Base-by-base conservation (phyloP, 2,797 vertebrate species). In the Pteropus rufus region DNA sequence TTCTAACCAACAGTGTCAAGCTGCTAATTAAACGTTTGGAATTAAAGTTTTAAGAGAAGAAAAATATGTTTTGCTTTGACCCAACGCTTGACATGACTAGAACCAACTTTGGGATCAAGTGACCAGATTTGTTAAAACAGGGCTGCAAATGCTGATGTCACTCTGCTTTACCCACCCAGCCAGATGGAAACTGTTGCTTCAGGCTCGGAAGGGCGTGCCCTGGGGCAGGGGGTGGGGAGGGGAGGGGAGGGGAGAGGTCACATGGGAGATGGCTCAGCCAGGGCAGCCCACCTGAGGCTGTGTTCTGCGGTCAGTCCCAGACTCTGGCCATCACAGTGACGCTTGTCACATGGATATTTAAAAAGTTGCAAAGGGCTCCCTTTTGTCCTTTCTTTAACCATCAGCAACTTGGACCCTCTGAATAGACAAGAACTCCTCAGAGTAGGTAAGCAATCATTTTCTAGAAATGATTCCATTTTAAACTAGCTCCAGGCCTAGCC, bases 381-480 rank as follows among this genome's bases (percentile, higher is more conserved):
- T 80, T 67, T 89, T 34, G 26, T 19, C 34, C 46, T 90, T 96
- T 92, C 16, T 72, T 44, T 14, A 67, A 67, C 16, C 18, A 81
- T 73, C 3, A 36, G 46, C 52, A 87, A 87, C 70, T 2, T 52
- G 88, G 46, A 92, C 56, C 60, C 91, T 86, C 44, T 81, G 65
- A 44, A 29, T 44, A 89, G 85, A 76, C 77, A 94, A 73, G 34
- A 72, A 29, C 69, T 86, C 39, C n/a, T 85, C 56, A 10, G 36
- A 64, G 76, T 7, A 97, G 72, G 69, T 62, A 77, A 58, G n/a
- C 21, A 23, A 31, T 83, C 18, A 31, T 39, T 75, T 91, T 69
- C 52, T 54, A 49, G 39, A 46, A 79, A 92, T 46, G 31, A 94
- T 87, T 75, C 89, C 0, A 85, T 67, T 97, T 96, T 34, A 93